Base-by-base conservation (phyloP, 1,140 invertebrate species). In the Antheraea mylitta region DNA sequence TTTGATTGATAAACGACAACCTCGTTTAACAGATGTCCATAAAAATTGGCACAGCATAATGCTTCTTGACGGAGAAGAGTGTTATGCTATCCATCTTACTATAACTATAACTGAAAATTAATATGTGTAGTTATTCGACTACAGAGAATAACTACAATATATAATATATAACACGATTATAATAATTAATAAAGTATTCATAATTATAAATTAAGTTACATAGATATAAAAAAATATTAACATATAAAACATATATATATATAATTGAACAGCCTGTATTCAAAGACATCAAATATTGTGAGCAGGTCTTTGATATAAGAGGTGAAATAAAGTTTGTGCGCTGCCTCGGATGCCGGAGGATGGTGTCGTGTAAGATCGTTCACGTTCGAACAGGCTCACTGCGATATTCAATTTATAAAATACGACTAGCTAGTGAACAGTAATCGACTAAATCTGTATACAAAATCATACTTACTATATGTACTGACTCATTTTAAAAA, bases 311-410 rank as follows among this genome's bases (percentile, higher is more conserved):
- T 70, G 37, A 6, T 60, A 61, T 66, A 69, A 30, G 63, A 78
- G 67, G 68, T 75, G 73, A 75, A 74, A 64, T 77, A 67, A 71
- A 77, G 68, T 77, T 72, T 71, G 68, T 74, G 60, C 72, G 76
- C 76, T 78, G 74, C 76, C 70, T 72, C 76, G 70, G 76, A 74
- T 78, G 76, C 72, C 65, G 58, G 58, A 62, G 62, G 66, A 64
- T 60, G 18, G 67, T 64, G 74, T 74, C 76, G 61, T 69, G 68
- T 72, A 72, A 3, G 45, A 78, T 78, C 73, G 63, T 59, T 73
- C 67, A 71, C 73, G 69, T 37, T 30, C 37, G 61, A 37, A 63
- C 61, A 37, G 61, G 37, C 22, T 37, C 30, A 61, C 11, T 36
- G 45, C 16, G 45, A 53, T 13, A 8, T 53, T n/a, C 9, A n/a